Evolutionary conservation across 2,888 invertebrate species (phyloP).

Genomic region (Dryococelus australis): DNA sequence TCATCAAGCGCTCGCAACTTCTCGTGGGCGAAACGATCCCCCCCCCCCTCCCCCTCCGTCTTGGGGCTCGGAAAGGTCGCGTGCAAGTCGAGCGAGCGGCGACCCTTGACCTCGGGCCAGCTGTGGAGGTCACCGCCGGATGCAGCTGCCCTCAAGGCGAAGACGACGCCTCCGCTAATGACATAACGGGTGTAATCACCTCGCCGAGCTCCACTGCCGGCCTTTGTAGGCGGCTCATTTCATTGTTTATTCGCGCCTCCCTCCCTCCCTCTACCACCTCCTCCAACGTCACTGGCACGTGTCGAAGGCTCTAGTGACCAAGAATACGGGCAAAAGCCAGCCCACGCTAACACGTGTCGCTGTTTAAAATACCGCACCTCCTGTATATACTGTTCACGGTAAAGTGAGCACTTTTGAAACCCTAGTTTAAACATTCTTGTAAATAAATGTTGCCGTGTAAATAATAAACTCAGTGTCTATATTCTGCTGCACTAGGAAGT

Average conservation of each 20-base stretch:
- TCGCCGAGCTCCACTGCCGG: background rate
- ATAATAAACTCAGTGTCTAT: too few species aligned
- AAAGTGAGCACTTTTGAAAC: too few species aligned
- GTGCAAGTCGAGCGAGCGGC: background rate
- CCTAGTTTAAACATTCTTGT: too few species aligned
- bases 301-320: too few species aligned
- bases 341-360: too few species aligned
- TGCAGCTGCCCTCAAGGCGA: background rate
- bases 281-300: too few species aligned
- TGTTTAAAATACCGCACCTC: too few species aligned
- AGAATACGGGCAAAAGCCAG: too few species aligned
- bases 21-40: background rate
- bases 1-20: background rate
- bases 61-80: background rate
- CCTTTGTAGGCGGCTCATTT: background rate
- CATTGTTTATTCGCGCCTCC: background rate
- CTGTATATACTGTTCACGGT: too few species aligned
- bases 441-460: too few species aligned
- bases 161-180: background rate
- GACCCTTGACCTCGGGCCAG: conserved; percentile 4
- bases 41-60: background rate
- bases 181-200: background rate
- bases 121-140: background rate
- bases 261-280: too few species aligned
- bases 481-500: too few species aligned